Conservation (phyloP, 2,113 vertebrate species). For the Gallinago paraguaiae region DNA sequence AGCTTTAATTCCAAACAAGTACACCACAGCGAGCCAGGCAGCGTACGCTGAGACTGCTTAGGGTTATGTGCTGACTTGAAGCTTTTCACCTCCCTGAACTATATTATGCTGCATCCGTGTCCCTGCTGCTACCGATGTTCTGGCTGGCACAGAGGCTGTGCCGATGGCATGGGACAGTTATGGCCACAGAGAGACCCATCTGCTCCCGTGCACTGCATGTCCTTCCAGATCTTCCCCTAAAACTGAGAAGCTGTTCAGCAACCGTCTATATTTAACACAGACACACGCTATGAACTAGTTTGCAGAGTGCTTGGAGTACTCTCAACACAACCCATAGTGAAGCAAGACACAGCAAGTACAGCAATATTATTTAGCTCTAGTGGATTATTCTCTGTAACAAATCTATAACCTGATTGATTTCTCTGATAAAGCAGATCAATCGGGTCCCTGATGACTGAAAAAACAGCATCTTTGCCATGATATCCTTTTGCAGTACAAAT, state of each 20-base stretch:
- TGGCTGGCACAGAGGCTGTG: background rate
- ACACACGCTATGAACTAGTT: background rate
- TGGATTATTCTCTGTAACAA: background rate
- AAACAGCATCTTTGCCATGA: background rate
- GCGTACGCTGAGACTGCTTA: background rate
- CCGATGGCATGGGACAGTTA: accelerated
- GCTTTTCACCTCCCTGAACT: background rate
- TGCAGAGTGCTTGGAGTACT: background rate
- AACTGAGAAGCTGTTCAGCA: background rate
- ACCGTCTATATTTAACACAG: background rate
- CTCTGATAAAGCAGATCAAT: background rate
- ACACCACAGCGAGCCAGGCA: background rate
- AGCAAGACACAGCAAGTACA: background rate
- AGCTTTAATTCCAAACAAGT: background rate
- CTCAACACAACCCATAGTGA: background rate
- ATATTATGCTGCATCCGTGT: background rate
- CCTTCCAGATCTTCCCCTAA: background rate
- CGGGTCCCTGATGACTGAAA: background rate
- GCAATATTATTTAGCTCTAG: background rate
- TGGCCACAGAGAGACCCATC: background rate
- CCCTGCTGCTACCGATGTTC: background rate
- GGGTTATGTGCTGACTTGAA: background rate
- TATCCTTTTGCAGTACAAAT: background rate
- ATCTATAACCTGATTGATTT: background rate
- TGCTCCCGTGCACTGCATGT: accelerated